Conservation (phyloP, 2,113 vertebrate genomes). For the Reinhardtius hippoglossoides region DNA sequence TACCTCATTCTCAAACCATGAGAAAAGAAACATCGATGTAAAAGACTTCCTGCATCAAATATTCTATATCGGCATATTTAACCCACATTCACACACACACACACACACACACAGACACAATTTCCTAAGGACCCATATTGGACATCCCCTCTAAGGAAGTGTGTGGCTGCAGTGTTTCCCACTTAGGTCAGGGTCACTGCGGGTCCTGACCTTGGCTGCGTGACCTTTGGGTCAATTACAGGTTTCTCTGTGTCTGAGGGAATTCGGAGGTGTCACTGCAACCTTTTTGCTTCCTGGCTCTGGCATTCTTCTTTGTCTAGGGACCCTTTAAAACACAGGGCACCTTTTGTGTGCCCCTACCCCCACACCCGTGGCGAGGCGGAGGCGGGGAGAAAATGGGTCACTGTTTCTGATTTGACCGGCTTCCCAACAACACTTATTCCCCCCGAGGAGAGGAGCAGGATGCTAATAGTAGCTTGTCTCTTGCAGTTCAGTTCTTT, state of each 20-base stretch:
- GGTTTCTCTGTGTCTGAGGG: slow-evolving; percentile 55
- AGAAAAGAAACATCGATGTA: too few relatives aligned
- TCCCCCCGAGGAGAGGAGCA: slow-evolving; percentile 75
- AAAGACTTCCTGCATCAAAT: not conserved
- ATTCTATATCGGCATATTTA: not conserved
- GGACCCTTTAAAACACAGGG: slow-evolving; percentile 82
- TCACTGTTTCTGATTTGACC: slow-evolving; percentile 83
- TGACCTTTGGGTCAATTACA: slow-evolving; percentile 57
- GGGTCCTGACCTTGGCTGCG: slow-evolving; percentile 43
- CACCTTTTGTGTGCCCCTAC: slow-evolving; percentile 86
- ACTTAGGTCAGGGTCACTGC: slow-evolving; percentile 44
- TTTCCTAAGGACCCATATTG: not conserved
- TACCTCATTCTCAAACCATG: too few relatives aligned
- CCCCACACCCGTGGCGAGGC: slow-evolving; percentile 66
- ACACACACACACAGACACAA: too few relatives aligned
- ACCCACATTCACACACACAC: slow-evolving; percentile 1
- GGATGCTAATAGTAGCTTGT: slow-evolving; percentile 72
- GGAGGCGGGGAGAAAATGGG: slow-evolving; percentile 65
- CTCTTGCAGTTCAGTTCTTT: slow-evolving; percentile 25
- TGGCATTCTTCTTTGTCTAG: slow-evolving; percentile 78
- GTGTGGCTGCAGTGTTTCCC: slow-evolving; percentile 18
- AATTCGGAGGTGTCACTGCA: slow-evolving; percentile 74
- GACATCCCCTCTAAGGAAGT: not conserved
- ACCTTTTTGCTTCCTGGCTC: slow-evolving; percentile 74
- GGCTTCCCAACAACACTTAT: slow-evolving; percentile 73